Base-by-base conservation (phyloP, 2,113 vertebrate genomes). In the Bubo bubo region DNA sequence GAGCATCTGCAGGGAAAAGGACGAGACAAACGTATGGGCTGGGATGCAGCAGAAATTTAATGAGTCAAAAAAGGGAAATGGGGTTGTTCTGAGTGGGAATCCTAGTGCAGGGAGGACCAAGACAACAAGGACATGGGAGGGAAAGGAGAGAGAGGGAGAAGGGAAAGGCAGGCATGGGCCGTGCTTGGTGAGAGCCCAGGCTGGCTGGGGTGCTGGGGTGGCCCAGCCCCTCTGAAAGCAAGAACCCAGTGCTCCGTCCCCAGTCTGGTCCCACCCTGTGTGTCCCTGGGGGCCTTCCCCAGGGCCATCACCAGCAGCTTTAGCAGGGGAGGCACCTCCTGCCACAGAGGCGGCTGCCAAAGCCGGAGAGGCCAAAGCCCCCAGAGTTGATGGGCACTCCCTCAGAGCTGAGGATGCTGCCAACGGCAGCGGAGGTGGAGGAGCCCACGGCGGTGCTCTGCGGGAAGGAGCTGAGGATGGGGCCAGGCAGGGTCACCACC, bases 61-160 rank as follows among this genome's bases (percentile, higher is more conserved):
- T 94, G 28, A 74, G 32, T 39, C 60, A 39, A 63, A 41, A 43
- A 27, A 79, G 8, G 5, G 14, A 90, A 95, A 77, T 6, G 3
- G 49, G n/a, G 8, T 81, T 1, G 5, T 34, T 55, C 32, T 0
- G 0, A 60, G 20, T 0, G 0, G 56, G 49, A 43, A 2, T 10
- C 13, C 12, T 4, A 4, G 19, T 32, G 8, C 12, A 56, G 18
- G 18, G 28, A 83, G 41, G 9, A 53, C 0, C 1, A 35, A 18
- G 21, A 28, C 2, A 73, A 30, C 10, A 77, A 20, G 27, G 30
- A 55, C 18, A 53, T 0, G 5, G 23, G 12, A 67, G 15, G 10
- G 9, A 90, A 34, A 82, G 8, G 0, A 56, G 5, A 47, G 47
- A 56, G 19, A 0, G 45, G 27, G 2, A 37, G 34, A 20, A 20